Base-by-base conservation (phyloP, 2,888 invertebrate species). In the Cephus rjabovi region DNA sequence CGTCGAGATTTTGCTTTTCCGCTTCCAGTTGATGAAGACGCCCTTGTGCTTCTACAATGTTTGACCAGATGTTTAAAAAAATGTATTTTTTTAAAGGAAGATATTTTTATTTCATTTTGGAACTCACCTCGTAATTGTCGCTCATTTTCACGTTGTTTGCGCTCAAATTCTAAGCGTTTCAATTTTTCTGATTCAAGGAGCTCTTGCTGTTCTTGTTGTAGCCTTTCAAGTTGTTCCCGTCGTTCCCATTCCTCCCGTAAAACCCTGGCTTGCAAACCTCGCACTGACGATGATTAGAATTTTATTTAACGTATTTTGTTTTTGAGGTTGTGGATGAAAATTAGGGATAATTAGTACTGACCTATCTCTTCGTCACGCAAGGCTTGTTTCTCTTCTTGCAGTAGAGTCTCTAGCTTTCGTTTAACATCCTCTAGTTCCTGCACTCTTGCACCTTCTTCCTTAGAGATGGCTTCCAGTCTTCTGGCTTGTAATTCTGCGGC, bases 191-290 rank as follows among this genome's bases (percentile, higher is more conserved):
- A 94, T 88, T 95, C 95, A 78, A 97, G 89, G 87, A 96, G 93
- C 87, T 93, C 92, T 83, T 94, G 94, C 87, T 97, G 96, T 90
- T 97, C 96, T 87, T 94, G 94, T 90, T 97, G 96, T n/a, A 97
- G 92, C 83, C 94, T 93, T 91, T 97, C 97, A 82, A 97, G 89
- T 89, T 97, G 96, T 89, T 96, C 96, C 82, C 96, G 92, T 87
- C 95, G 95, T 86, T 96, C 96, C 96, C 96, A 96, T 92, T 97
- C 97, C 92, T 97, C 97, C 75, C 95, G 94, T 83, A 97, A 92
- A 75, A 97, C 95, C 84, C 95, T 93, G 1, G 95, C 95, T 90
- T 95, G 95, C 79, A 95, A 89, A 34, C 93, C 94, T 85, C 95
- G 92, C 1, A 95, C 95, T 88, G 68, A 69, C 23, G 40, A 23